Evolutionary conservation across 2,888 invertebrate species (phyloP).

Genomic region (Caenorhabditis panamensis): DNA sequence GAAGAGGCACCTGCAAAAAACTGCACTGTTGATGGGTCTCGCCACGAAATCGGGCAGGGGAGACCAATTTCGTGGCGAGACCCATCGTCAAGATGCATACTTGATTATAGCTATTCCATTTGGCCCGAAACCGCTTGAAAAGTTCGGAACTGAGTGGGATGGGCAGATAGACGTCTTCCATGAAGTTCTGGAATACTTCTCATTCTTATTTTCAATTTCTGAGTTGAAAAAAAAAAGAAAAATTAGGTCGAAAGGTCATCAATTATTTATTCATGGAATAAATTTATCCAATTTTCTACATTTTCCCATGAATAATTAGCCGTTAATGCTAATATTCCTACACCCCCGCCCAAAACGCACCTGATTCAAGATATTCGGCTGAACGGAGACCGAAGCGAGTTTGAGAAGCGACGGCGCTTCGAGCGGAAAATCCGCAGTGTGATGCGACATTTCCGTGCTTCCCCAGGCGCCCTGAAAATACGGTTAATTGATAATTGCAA

Average conservation of each 20-base stretch:
- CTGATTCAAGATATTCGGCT: slow-evolving; percentile 25
- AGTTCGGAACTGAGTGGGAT: slow-evolving; percentile 57
- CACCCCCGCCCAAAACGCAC: not conserved
- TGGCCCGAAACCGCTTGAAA: slow-evolving; percentile 52
- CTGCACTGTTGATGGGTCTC: too few relatives aligned
- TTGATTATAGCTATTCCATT: slow-evolving; percentile 53
- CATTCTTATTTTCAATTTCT: not conserved
- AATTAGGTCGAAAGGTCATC: not conserved
- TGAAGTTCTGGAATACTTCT: slow-evolving; percentile 47
- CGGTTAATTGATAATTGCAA: not conserved
- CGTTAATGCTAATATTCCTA: not conserved
- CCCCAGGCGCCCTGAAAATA: not conserved
- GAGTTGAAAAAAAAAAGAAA: not conserved
- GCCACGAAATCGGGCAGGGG: too few relatives aligned
- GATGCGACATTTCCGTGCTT: slow-evolving; percentile 40
- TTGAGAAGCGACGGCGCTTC: slow-evolving; percentile 66
- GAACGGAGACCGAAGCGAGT: slow-evolving; percentile 60
- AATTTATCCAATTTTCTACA: too few relatives aligned
- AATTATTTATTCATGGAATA: too few relatives aligned
- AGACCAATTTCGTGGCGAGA: too few relatives aligned
- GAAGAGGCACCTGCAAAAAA: not conserved
- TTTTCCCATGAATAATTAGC: not conserved
- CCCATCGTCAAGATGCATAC: too few relatives aligned
- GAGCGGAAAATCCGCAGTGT: slow-evolving; percentile 65
- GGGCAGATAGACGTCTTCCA: slow-evolving; percentile 54